These are phyloP conservation scores for Drosophila ezoana DNA, from an alignment of 2,888 invertebrate species.

Conservation along the genomic window DNA sequence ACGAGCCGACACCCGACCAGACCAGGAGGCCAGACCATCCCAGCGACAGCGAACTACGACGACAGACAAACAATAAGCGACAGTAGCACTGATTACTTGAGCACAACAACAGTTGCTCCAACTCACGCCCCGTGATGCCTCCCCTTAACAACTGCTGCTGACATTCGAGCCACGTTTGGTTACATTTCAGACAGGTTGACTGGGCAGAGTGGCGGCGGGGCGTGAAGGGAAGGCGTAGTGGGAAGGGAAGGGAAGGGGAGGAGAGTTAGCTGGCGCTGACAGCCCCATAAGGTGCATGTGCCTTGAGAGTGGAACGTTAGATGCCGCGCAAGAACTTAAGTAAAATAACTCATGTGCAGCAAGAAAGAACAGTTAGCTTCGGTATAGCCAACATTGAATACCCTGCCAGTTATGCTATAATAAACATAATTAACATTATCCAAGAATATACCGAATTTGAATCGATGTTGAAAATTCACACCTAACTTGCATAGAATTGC, in stretches of 20 bases:
- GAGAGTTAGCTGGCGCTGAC: conserved; percentile 49
- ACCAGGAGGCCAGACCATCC: conserved; percentile 26
- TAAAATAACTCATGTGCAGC: conserved; percentile 79
- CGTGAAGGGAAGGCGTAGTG: not conserved
- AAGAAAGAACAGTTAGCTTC: conserved; percentile 41
- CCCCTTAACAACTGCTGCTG: conserved; percentile 58
- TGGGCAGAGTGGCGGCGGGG: not conserved
- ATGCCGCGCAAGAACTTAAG: conserved; percentile 73
- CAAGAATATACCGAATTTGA: too few relatives aligned
- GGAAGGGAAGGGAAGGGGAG: not conserved
- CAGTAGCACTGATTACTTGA: conserved; percentile 78
- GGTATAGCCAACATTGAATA: not conserved
- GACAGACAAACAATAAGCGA: conserved; percentile 76
- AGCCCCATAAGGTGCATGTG: conserved; percentile 73
- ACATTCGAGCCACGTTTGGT: conserved; percentile 78
- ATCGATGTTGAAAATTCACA: too few relatives aligned
- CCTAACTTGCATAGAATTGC: too few relatives aligned
- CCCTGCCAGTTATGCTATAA: conserved; percentile 6
- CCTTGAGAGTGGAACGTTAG: conserved; percentile 77
- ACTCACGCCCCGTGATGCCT: not conserved
- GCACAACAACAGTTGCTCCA: conserved; percentile 52
- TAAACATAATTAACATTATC: too few relatives aligned
- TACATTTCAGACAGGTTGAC: conserved; percentile 69
- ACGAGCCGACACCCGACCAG: conserved; percentile 9
- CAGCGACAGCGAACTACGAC: conserved; percentile 48